Base-by-base conservation (phyloP, 2,797 vertebrate genomes). In the Ctenochaetus hawaiiensis region DNA sequence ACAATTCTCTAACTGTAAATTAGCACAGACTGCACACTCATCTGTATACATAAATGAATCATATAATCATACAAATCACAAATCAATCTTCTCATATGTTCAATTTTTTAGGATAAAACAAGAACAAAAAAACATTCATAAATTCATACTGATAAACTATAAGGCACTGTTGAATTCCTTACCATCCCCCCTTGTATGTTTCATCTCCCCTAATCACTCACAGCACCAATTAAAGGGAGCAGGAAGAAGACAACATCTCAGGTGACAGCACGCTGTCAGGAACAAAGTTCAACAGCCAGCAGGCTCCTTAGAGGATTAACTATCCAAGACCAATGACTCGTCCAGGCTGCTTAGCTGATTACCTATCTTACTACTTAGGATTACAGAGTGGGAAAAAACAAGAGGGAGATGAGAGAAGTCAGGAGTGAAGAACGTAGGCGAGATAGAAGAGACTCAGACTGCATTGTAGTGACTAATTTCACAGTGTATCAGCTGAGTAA, bases 281-380 rank as follows among this genome's bases (percentile, higher is more conserved):
- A 88, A 81, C 95, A 95, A 94, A 96, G 94, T 94, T 94, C 94
- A 87, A 77, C 75, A 68, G 87, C 68, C 82, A 37, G 78, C 87
- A 83, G 80, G 80, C 85, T 92, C 14, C 1, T 91, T 77, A 88
- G 51, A 61, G 73, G 89, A 92, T 91, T 92, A 91, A 59, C 77
- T 67, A 78, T 56, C 77, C 52, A 1, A 74, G 67, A 54, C 59
- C 72, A 65, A 78, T 76, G 78, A 81, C 70, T 51, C 66, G 68
- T 49, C 64, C 80, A 90, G 83, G 78, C 82, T 53, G 43, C 53
- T 91, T 68, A 87, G 73, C 75, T 75, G 90, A 92, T 91, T 91
- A 91, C 86, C 88, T 64, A 90, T 91, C 82, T 90, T 67, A 87
- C 86, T 80, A 72, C 3, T 11, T 11, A 58, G 75, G 88, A 89